These are phyloP conservation scores for Rhabdomys pumilio DNA, from an alignment of 2,797 vertebrate species.

Conservation along the genomic window DNA sequence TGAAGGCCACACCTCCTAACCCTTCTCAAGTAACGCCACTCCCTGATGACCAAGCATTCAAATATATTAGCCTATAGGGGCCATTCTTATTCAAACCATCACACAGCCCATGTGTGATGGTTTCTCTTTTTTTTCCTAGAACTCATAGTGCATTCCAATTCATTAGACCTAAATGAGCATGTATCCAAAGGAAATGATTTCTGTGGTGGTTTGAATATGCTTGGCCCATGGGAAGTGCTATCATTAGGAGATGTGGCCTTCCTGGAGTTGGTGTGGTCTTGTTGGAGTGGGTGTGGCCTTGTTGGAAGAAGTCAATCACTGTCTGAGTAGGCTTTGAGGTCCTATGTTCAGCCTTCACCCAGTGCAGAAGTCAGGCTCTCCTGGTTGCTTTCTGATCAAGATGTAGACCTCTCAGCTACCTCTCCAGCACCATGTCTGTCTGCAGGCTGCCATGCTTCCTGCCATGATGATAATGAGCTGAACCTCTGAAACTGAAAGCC, in stretches of 20 bases:
- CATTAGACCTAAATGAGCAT: neutral
- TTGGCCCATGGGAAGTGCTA: neutral
- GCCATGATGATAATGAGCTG: neutral
- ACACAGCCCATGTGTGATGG: too few relatives aligned
- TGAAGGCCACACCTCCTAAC: neutral
- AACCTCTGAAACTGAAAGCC: neutral
- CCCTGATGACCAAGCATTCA: neutral
- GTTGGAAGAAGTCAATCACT: neutral
- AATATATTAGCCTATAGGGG: neutral
- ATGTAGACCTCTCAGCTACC: neutral
- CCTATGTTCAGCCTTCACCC: neutral
- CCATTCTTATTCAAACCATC: neutral
- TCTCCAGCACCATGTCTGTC: neutral
- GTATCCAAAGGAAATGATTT: neutral
- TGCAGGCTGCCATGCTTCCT: neutral
- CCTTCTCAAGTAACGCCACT: neutral
- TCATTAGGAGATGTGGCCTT: neutral
- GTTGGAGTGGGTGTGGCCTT: neutral
- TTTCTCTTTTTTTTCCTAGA: neutral
- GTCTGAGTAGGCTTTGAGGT: neutral
- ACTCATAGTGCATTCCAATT: neutral
- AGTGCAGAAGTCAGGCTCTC: neutral
- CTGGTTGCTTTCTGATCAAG: neutral
- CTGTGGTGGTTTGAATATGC: neutral
- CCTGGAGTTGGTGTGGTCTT: too few relatives aligned